These are phyloP conservation scores for Anthopleura sola DNA, from an alignment of 64 coral and sea anemone species.

Conservation along the genomic window DNA sequence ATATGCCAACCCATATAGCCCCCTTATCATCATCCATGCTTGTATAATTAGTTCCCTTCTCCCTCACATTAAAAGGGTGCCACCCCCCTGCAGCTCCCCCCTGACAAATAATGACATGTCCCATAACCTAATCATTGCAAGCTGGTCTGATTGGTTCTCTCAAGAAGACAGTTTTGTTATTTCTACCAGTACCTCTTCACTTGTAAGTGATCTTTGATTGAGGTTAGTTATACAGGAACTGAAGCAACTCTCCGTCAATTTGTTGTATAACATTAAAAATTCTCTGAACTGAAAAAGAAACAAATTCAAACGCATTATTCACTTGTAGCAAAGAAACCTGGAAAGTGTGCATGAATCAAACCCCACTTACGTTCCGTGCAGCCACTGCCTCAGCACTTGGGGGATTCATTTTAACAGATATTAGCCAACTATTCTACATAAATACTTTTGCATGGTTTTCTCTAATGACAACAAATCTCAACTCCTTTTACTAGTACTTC, in stretches of 20 bases:
- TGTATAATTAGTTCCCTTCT: no score
- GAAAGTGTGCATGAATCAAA: background rate
- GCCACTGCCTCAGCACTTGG: conserved; percentile 52
- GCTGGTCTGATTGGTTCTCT: no score
- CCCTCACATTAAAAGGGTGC: no score
- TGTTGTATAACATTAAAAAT: conserved; percentile 86
- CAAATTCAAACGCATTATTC: background rate
- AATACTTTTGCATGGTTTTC: background rate
- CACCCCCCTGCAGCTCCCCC: no score
- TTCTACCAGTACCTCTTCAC: conserved; percentile 47
- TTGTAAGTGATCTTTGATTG: conserved; percentile 78
- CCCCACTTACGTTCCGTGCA: conserved; percentile 63
- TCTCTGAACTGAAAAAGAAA: conserved; percentile 77
- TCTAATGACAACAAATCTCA: background rate
- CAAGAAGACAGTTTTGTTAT: no score
- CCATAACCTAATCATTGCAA: no score
- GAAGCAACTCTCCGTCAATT: conserved; percentile 83
- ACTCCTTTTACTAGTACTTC: background rate
- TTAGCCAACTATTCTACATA: background rate
- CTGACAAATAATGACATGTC: no score
- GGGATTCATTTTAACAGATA: background rate
- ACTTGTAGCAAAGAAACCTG: background rate
- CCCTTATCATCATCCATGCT: no score
- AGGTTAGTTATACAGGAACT: conserved; percentile 84
- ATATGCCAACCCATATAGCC: no score